Conservation (phyloP, 2,888 invertebrate genomes). For the Thereva nobilitata region DNA sequence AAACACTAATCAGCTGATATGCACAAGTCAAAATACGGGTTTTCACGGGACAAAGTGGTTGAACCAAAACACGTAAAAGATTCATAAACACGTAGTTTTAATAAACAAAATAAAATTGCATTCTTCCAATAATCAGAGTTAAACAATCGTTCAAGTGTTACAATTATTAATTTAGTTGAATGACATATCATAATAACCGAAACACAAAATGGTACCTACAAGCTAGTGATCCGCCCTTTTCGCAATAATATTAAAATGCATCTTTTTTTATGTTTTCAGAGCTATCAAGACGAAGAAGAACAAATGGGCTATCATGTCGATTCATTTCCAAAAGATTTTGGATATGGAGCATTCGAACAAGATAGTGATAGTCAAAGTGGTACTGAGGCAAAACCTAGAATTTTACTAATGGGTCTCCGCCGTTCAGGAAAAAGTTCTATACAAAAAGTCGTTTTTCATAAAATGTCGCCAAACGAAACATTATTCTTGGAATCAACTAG, state of each 20-base stretch:
- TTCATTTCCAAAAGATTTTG: conserved; percentile 88
- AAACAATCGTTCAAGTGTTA: too few relatives aligned
- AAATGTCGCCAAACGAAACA: conserved; percentile 99
- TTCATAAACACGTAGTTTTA: too few relatives aligned
- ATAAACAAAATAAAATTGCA: too few relatives aligned
- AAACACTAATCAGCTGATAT: too few relatives aligned
- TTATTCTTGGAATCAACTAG: conserved; percentile 97
- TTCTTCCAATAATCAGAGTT: too few relatives aligned
- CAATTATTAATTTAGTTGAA: too few relatives aligned
- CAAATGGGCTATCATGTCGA: conserved; percentile 62
- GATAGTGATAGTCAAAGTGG: conserved; percentile 69
- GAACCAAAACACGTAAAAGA: too few relatives aligned
- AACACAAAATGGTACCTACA: too few relatives aligned
- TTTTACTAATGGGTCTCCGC: conserved; percentile 91
- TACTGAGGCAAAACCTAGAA: conserved; percentile 76
- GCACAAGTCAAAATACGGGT: too few relatives aligned
- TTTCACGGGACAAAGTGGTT: too few relatives aligned
- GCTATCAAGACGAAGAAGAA: conserved; percentile 65
- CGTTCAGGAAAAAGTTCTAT: conserved; percentile 99
- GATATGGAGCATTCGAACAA: conserved; percentile 86
- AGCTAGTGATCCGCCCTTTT: not conserved
- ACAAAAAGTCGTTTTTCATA: conserved; percentile 99
- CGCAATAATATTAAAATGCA: not conserved
- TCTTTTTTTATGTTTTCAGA: conserved; percentile 49
- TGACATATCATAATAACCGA: too few relatives aligned